Conservation (phyloP, 2,113 vertebrate genomes). For the Phodopus roborovskii region DNA sequence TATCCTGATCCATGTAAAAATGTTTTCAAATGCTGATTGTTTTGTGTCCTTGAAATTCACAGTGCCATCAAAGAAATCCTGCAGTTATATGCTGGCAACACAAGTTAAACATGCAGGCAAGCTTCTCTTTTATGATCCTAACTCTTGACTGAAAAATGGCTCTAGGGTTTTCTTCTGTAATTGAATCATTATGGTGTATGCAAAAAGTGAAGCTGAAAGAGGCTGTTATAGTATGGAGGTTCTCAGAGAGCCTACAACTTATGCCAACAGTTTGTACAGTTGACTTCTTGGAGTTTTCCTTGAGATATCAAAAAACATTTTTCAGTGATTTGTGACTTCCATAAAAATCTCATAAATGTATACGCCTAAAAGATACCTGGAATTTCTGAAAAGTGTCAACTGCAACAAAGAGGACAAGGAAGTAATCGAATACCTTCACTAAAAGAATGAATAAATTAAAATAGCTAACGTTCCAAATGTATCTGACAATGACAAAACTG, state of each 20-base stretch:
- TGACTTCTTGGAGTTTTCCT: neutral
- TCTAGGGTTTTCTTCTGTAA: neutral
- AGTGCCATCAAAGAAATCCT: neutral
- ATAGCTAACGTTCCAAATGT: too few species aligned
- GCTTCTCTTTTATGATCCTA: neutral
- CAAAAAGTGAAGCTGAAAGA: constrained; percentile 13
- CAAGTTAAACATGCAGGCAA: neutral
- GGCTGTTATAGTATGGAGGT: neutral
- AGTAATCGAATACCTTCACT: too few species aligned
- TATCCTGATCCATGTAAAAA: neutral
- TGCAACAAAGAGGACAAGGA: too few species aligned
- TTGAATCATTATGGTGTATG: neutral
- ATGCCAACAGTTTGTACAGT: neutral
- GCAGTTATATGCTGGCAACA: neutral
- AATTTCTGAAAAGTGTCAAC: too few species aligned
- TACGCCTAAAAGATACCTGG: too few species aligned
- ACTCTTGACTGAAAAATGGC: neutral
- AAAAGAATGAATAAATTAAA: too few species aligned
- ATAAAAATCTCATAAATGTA: too few species aligned
- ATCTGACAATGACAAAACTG: too few species aligned
- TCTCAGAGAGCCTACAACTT: constrained; percentile 19
- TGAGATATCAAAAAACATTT: too few species aligned
- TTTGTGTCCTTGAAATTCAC: neutral
- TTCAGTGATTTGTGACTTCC: too few species aligned
- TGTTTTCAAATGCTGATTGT: neutral